Base-by-base conservation (phyloP, 2,797 vertebrate species). In the Chromis chromis region DNA sequence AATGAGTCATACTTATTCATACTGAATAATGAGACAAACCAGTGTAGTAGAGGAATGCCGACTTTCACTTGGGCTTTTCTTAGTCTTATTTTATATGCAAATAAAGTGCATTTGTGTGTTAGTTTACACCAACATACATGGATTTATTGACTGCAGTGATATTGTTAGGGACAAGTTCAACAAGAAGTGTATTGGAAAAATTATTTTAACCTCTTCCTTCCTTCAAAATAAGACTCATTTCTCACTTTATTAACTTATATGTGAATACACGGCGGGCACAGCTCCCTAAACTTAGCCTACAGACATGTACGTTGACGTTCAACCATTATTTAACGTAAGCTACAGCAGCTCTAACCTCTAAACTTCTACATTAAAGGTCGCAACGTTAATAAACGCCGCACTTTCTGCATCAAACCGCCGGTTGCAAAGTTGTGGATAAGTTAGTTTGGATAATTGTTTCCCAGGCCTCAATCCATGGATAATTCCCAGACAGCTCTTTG, bases 401-500 rank as follows among this genome's bases (percentile, higher is more conserved):
- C 31, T 31, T 44, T 6, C 17, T 14, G 31, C 55, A 52, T 16
- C n/a, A 36, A 68, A 27, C 0, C 3, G 9, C 49, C 55, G 12
- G 31, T 25, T 68, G 25, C 3, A 69, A 80, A 79, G 25, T 21
- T 65, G 44, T 9, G 72, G 57, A 76, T 16, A 86, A 87, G 63
- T 88, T 63, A 78, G 56, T 91, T 91, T 90, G 84, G 86, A 83
- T 82, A 80, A 89, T 81, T 90, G 83, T 93, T 90, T 93, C 91
- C 92, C 91, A 92, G 94, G 92, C 93, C 93, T 91, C 93, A 65
- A 94, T 94, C 93, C 94, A 87, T 85, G 88, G 84, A 91, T 88
- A 70, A 88, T 82, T 93, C 89, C 90, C 89, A 89, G 76, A 81
- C 85, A 82, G 72, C 39, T 59, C 65, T 81, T 48, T 82, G 68